Evolutionary conservation across 2,113 vertebrate genomes (phyloP).

Genomic region (Heptranchias perlo): DNA sequence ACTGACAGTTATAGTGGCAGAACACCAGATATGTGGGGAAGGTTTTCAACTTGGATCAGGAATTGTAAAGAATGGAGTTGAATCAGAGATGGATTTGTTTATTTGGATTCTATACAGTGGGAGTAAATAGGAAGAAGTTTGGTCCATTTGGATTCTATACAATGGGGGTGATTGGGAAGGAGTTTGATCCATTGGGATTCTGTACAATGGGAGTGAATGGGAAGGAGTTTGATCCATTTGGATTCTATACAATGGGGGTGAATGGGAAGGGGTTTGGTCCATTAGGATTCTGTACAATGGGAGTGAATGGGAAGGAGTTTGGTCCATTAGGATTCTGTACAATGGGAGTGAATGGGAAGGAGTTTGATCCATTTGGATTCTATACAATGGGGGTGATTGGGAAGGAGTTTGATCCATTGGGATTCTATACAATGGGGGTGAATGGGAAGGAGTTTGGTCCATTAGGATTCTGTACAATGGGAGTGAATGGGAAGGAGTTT

Average conservation of each 20-base stretch:
- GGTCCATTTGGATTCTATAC: not conserved
- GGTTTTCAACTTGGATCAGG: not conserved
- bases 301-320: not conserved
- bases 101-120: not conserved
- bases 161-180: not conserved
- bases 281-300: not conserved
- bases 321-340: not conserved
- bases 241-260: not conserved
- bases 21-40: not conserved
- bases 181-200: not conserved
- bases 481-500: not conserved
- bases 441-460: not conserved
- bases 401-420: not conserved
- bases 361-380: not conserved
- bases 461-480: not conserved
- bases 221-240: not conserved
- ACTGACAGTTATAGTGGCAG: not conserved
- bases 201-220: not conserved
- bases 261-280: not conserved
- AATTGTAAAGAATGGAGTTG: not conserved
- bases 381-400: not conserved
- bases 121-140: not conserved
- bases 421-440: not conserved
- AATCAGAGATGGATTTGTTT: not conserved
- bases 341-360: not conserved